These are phyloP conservation scores for Macroramphosus scolopax DNA, from an alignment of 2,797 vertebrate species.

Conservation along the genomic window DNA sequence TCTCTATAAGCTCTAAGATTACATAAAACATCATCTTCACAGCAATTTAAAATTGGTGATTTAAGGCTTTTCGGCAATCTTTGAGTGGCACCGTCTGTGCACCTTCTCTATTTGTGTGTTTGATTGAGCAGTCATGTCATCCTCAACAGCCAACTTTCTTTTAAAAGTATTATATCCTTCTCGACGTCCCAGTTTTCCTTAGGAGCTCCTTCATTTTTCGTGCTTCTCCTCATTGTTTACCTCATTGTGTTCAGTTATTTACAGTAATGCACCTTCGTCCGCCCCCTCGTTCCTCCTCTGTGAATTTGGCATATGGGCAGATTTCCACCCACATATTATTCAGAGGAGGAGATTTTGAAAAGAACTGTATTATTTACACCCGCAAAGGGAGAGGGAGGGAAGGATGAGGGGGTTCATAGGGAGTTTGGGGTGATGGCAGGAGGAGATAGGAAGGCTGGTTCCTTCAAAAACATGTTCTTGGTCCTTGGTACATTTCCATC, in stretches of 20 bases:
- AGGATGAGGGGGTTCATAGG: conserved; percentile 14
- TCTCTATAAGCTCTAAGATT: too few species aligned
- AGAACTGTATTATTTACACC: conserved; percentile 47
- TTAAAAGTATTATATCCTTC: too few species aligned
- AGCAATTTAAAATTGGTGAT: too few species aligned
- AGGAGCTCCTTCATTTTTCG: neutral
- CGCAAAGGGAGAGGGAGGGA: conserved; percentile 10
- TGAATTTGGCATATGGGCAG: conserved; percentile 48
- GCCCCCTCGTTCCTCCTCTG: conserved; percentile 63
- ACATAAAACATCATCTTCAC: too few species aligned
- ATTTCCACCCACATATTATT: conserved; percentile 69
- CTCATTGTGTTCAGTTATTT: too few species aligned
- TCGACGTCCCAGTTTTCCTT: neutral
- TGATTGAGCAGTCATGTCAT: too few species aligned
- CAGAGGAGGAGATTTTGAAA: conserved; percentile 51
- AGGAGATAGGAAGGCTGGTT: conserved; percentile 9
- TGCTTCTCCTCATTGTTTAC: conserved; percentile 21
- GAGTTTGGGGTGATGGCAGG: conserved; percentile 21
- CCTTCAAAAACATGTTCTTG: conserved; percentile 54
- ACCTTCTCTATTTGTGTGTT: too few species aligned
- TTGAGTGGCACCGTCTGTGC: too few species aligned
- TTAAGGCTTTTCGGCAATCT: too few species aligned
- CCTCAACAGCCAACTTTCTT: too few species aligned
- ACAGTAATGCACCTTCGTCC: conserved; percentile 22
- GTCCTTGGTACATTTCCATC: too few species aligned